These are phyloP conservation scores for Candoia aspera DNA, from an alignment of 2,113 vertebrate genomes.

Conservation along the genomic window DNA sequence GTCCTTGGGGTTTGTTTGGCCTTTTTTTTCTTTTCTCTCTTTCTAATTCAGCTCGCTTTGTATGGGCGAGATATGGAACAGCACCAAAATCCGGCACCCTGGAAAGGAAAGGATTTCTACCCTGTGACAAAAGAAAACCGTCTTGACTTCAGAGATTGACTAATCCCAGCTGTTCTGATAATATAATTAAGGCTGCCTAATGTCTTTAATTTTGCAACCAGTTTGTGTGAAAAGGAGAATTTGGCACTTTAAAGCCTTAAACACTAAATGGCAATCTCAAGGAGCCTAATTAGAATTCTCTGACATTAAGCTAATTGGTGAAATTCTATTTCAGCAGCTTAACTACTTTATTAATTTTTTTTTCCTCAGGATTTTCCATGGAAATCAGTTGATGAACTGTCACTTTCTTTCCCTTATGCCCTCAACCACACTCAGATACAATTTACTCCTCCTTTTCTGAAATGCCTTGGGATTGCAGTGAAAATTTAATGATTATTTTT, in stretches of 20 bases:
- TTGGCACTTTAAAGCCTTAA: slow-evolving; percentile 90
- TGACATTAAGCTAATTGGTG: slow-evolving; percentile 99
- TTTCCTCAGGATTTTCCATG: slow-evolving; percentile 87
- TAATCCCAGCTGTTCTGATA: slow-evolving; percentile 99
- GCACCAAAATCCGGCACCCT: slow-evolving; percentile 89
- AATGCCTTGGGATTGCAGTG: slow-evolving; percentile 62
- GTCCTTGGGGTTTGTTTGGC: slow-evolving; percentile 71
- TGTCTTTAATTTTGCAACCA: slow-evolving; percentile 97
- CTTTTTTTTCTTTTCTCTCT: slow-evolving; percentile 62
- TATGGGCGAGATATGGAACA: slow-evolving; percentile 89
- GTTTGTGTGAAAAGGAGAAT: slow-evolving; percentile 89
- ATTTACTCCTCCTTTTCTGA: slow-evolving; percentile 67
- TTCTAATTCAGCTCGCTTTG: slow-evolving; percentile 92
- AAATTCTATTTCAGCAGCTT: slow-evolving; percentile 93
- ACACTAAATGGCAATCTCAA: slow-evolving; percentile 93
- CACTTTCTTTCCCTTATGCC: slow-evolving; percentile 56
- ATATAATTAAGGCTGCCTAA: slow-evolving; percentile 99
- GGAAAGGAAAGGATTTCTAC: slow-evolving; percentile 91
- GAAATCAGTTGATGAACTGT: slow-evolving; percentile 84
- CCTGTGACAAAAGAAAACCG: slow-evolving; percentile 94
- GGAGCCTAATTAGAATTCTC: slow-evolving; percentile 98
- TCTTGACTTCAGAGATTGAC: slow-evolving; percentile 99
- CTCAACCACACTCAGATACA: slow-evolving; percentile 47
- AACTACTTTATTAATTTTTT: slow-evolving; percentile 98
- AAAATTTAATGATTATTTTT: slow-evolving; percentile 76